Percentiles rank a stretch among this genome's conserved stretches.
Evolutionary conservation across 30 jellyfish, hydroid and myxozoan species (phyloP).

Genomic region (Aurelia sp.): DNA sequence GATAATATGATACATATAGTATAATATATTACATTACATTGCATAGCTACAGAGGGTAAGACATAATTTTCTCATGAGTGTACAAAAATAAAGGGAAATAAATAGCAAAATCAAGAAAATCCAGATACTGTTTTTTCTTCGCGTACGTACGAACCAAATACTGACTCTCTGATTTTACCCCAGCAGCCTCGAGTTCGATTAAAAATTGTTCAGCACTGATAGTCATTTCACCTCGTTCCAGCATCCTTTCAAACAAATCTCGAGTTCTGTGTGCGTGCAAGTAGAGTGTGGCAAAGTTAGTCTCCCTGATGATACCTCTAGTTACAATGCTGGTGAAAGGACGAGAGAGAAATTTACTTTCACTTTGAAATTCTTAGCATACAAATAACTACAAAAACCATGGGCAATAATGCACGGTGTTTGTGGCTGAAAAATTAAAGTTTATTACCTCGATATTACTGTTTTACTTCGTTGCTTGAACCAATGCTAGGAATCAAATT

Average conservation of each 20-base stretch:
- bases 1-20: no score
- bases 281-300: conserved; percentile 46
- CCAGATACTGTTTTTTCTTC: conserved; percentile 21
- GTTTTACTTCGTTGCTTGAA: no score
- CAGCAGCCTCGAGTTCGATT: conserved; percentile 71
- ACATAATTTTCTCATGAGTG: conserved; percentile 56
- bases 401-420: no score
- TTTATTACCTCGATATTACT: no score
- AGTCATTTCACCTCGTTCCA: conserved; percentile 43
- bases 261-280: conserved; percentile 63
- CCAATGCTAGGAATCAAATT: no score
- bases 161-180: conserved; percentile 31
- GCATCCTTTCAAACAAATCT: conserved; percentile 43
- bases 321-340: conserved; percentile 19
- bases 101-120: conserved; percentile 50
- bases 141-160: conserved; percentile 20
- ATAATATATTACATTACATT: no score
- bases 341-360: no score
- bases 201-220: conserved; percentile 50
- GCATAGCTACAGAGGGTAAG: conserved; percentile 24
- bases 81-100: conserved; percentile 50
- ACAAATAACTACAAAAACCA: no score
- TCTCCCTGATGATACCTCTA: conserved; percentile 49
- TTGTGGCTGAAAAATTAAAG: no score
- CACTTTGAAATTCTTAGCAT: no score